phyloP scores from a whole-genome alignment of 2,113 vertebrate genomes.

The Sceloporus undulatus region DNA sequence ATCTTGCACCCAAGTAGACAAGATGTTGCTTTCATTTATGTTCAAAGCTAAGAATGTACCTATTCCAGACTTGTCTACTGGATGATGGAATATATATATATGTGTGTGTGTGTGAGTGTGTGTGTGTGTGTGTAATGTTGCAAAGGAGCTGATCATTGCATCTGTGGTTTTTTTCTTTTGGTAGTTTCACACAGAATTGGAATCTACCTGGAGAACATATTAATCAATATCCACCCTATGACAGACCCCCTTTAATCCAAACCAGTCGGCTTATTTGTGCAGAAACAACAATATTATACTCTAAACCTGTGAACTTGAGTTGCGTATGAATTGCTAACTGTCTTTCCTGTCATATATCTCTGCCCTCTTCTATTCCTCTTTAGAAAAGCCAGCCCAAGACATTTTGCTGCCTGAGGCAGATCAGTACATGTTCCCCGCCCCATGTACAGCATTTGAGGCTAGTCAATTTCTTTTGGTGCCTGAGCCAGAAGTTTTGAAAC shows the following conservation, averaged over 20 bases:
- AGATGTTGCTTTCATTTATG: neutral
- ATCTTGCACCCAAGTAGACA: neutral
- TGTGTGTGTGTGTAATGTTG: neutral
- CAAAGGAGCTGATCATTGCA: neutral
- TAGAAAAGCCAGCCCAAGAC: neutral
- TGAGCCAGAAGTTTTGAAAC: neutral
- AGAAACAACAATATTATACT: neutral
- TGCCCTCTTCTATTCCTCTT: neutral
- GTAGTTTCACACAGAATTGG: neutral
- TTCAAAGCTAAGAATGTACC: conserved; percentile 31
- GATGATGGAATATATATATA: neutral
- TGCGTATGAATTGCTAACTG: neutral
- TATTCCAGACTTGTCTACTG: neutral
- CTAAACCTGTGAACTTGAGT: neutral
- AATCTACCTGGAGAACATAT: neutral
- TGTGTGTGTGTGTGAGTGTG: neutral
- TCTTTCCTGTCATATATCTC: neutral
- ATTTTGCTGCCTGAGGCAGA: neutral
- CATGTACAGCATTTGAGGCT: neutral
- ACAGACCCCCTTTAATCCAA: neutral
- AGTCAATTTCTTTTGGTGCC: neutral
- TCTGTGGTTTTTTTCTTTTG: neutral
- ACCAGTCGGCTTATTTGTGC: neutral
- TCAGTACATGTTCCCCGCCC: neutral
- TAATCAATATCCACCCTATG: neutral